Evolutionary conservation across 2,888 invertebrate genomes (phyloP).

Genomic region (Pristionchus entomophagus): DNA sequence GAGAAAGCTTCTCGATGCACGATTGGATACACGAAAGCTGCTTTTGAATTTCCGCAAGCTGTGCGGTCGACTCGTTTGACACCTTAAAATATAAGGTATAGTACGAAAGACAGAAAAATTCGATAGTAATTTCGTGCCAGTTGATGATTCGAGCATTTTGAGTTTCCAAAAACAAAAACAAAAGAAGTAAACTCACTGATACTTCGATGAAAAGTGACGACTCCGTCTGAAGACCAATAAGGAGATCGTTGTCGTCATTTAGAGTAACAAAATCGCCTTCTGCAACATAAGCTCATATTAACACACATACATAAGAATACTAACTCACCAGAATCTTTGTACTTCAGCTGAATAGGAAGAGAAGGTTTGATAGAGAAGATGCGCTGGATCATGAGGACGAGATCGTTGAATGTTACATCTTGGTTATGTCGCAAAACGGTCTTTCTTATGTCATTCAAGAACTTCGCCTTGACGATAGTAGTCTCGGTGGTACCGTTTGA

Average conservation of each 20-base stretch:
- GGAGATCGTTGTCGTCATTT: constrained; percentile 64
- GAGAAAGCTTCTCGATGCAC: constrained; percentile 44
- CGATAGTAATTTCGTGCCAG: no score
- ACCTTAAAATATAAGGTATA: constrained; percentile 29
- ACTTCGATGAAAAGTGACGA: constrained; percentile 50
- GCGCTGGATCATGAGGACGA: constrained; percentile 63
- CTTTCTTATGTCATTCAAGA: constrained; percentile 64
- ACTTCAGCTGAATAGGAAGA: constrained; percentile 61
- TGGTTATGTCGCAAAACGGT: constrained; percentile 60
- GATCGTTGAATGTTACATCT: constrained; percentile 64
- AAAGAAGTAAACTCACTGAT: background rate
- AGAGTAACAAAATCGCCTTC: constrained; percentile 68
- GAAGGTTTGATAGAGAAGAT: constrained; percentile 59
- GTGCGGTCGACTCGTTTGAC: background rate
- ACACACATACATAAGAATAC: background rate
- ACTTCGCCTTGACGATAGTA: constrained; percentile 62
- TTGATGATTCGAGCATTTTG: background rate
- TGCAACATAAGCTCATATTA: constrained; percentile 49
- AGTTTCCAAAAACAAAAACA: background rate
- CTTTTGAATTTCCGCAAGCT: constrained; percentile 20
- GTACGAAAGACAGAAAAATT: no score
- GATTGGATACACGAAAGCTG: constrained; percentile 42
- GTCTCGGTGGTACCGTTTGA: constrained; percentile 52
- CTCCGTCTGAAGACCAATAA: constrained; percentile 60
- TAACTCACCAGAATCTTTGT: constrained; percentile 64